phyloP scores from a whole-genome alignment of 2,113 vertebrate species.

The Macroglossus sobrinus region DNA sequence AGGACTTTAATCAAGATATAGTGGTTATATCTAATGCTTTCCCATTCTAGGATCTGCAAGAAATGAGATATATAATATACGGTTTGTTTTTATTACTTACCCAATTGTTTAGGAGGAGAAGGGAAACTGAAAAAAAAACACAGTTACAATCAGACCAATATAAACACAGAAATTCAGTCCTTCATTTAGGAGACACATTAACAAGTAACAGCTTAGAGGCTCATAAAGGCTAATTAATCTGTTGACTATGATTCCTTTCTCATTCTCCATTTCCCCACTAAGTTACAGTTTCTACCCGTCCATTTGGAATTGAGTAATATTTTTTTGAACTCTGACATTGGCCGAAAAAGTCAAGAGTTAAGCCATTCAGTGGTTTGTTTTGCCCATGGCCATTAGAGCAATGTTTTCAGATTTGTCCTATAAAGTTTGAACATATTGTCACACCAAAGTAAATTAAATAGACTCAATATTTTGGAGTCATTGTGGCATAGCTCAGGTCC shows the following conservation, averaged over 20 bases:
- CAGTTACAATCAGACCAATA: conserved; percentile 62
- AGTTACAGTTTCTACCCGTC: neutral
- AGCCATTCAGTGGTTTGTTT: neutral
- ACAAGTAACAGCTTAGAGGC: neutral
- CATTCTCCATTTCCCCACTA: conserved; percentile 41
- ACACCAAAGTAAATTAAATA: neutral
- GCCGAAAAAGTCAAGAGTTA: neutral
- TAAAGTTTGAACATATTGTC: neutral
- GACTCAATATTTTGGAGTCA: neutral
- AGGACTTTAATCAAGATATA: neutral
- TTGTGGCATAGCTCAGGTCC: neutral
- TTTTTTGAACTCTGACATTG: neutral
- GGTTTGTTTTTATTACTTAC: conserved; percentile 74
- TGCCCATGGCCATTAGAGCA: neutral
- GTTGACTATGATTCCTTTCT: conserved; percentile 36
- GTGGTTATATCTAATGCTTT: neutral
- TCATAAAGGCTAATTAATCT: neutral
- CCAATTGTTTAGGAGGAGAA: conserved; percentile 70
- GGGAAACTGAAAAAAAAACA: conserved; percentile 62
- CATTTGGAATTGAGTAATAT: neutral
- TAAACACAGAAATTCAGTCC: neutral
- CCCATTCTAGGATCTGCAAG: neutral
- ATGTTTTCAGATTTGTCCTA: conserved; percentile 23
- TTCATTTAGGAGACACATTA: neutral
- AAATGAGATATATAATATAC: neutral